These are phyloP conservation scores for Raja brachyura DNA, from an alignment of 2,113 vertebrate genomes.

Conservation along the genomic window DNA sequence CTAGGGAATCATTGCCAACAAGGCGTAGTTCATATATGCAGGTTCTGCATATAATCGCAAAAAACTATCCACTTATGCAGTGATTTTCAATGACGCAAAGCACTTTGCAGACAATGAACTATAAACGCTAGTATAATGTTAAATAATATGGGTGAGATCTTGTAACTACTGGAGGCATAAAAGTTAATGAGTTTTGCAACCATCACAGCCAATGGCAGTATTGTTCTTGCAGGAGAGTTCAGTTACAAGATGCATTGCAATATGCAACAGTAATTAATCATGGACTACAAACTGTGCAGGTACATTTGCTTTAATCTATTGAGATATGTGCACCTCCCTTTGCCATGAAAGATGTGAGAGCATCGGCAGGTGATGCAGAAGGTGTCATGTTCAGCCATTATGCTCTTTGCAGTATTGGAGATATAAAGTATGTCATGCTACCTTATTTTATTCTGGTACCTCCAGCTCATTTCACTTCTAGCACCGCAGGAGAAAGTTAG, in stretches of 20 bases:
- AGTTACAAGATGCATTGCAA: background rate
- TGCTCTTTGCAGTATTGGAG: background rate
- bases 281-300: background rate
- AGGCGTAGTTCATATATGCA: background rate
- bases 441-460: too few species aligned
- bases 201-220: background rate
- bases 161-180: background rate
- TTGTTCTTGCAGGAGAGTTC: background rate
- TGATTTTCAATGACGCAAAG: too few species aligned
- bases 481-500: too few species aligned
- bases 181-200: background rate
- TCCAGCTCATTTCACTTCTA: too few species aligned
- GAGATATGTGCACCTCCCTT: background rate
- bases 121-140: too few species aligned
- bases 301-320: background rate
- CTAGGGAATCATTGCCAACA: background rate
- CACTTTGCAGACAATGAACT: too few species aligned
- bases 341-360: background rate
- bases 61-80: background rate
- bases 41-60: background rate
- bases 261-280: background rate
- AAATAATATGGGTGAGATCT: background rate
- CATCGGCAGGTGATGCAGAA: background rate
- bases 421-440: too few species aligned
- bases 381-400: background rate